Percentiles rank a stretch among this genome's conserved stretches.
phyloP scores from a whole-genome alignment of 2,113 vertebrate genomes.

The Oenanthe melanoleuca region DNA sequence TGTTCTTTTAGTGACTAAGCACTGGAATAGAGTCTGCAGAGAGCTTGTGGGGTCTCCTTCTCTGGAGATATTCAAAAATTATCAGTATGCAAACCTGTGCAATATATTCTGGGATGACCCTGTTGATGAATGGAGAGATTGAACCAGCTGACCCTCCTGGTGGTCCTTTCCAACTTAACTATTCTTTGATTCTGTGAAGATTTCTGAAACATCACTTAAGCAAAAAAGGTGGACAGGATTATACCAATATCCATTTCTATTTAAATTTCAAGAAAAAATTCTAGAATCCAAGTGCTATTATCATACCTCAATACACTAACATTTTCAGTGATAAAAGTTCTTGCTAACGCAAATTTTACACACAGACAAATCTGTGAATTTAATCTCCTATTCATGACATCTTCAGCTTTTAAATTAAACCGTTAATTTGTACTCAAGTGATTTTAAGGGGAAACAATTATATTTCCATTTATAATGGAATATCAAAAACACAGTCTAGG shows the following conservation, averaged over 20 bases:
- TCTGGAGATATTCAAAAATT: neutral
- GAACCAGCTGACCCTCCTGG: fast-evolving
- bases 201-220: neutral
- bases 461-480: neutral
- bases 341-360: neutral
- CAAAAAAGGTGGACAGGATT: neutral
- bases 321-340: neutral
- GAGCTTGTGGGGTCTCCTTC: neutral
- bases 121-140: neutral
- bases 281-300: neutral
- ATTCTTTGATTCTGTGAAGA: neutral
- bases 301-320: neutral
- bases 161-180: neutral
- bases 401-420: neutral
- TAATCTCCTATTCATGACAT: neutral
- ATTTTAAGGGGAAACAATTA: neutral
- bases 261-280: neutral
- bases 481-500: neutral
- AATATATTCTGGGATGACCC: neutral
- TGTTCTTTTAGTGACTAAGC: too few species aligned
- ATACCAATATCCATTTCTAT: neutral
- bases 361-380: neutral
- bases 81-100: neutral
- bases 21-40: neutral
- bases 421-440: neutral